phyloP scores from a whole-genome alignment of 2,888 invertebrate species.

The Plebejus anna region DNA sequence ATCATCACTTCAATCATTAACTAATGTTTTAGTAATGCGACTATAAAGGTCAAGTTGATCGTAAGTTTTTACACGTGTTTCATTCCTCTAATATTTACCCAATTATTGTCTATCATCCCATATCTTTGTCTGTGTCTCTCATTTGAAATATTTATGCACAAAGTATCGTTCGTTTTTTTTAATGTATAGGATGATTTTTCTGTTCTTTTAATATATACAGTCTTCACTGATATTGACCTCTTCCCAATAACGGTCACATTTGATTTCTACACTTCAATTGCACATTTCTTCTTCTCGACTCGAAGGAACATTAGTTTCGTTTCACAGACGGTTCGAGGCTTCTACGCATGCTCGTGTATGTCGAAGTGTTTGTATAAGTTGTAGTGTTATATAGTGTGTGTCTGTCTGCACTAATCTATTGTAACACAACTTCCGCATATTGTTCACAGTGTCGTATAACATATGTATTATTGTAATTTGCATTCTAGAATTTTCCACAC shows the following conservation, averaged over 20 bases:
- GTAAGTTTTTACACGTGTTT: background rate
- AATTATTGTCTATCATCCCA: too few relatives aligned
- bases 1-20: background rate
- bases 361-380: slow-evolving; percentile 35
- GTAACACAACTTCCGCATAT: slow-evolving; percentile 56
- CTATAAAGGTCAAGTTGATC: background rate
- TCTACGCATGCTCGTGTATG: background rate
- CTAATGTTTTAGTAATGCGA: background rate
- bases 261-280: background rate
- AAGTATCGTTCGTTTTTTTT: background rate
- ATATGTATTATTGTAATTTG: slow-evolving; percentile 35
- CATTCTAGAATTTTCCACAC: slow-evolving; percentile 28
- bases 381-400: slow-evolving; percentile 42
- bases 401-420: slow-evolving; percentile 56
- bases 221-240: background rate
- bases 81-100: background rate
- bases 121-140: too few relatives aligned
- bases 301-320: background rate
- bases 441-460: slow-evolving; percentile 49
- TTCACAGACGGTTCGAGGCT: background rate
- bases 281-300: background rate
- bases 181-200: background rate
- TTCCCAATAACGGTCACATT: background rate
- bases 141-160: too few relatives aligned
- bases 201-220: background rate